phyloP scores from a whole-genome alignment of 2,797 vertebrate genomes.

The Pterois miles region DNA sequence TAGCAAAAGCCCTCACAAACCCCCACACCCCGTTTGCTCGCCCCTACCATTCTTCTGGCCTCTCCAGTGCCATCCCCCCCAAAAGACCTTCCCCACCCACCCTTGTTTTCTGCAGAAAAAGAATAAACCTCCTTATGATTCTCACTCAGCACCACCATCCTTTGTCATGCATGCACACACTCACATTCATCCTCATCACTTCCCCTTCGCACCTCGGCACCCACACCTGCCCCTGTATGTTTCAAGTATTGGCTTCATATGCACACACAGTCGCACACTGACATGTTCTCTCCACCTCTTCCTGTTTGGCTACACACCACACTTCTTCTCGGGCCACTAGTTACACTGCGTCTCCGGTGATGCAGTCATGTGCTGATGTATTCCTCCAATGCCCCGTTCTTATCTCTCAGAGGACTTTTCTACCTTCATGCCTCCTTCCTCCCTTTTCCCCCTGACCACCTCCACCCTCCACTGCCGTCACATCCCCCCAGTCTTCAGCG shows the following conservation, averaged over 20 bases:
- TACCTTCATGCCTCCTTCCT: conserved; percentile 45
- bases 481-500: not conserved
- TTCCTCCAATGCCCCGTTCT: conserved; percentile 50
- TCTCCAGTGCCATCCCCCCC: not conserved
- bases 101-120: conserved; percentile 58
- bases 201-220: conserved; percentile 41
- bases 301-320: conserved; percentile 29
- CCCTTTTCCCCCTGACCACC: conserved; percentile 25
- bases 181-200: conserved; percentile 69
- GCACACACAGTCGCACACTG: conserved; percentile 1
- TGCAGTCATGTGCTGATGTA: conserved; percentile 63
- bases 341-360: conserved; percentile 52
- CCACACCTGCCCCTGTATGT: conserved; percentile 27
- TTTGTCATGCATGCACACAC: conserved; percentile 36
- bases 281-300: conserved; percentile 32
- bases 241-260: not conserved
- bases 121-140: conserved; percentile 59
- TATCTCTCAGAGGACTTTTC: conserved; percentile 57
- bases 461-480: not conserved
- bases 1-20: not conserved
- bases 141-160: conserved; percentile 51
- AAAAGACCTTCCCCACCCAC: conserved; percentile 43
- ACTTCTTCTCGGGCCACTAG: conserved; percentile 48
- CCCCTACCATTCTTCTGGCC: not conserved
- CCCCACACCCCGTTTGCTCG: not conserved